Base-by-base conservation (phyloP, 1,140 invertebrate genomes). In the Drosophila murphyi region DNA sequence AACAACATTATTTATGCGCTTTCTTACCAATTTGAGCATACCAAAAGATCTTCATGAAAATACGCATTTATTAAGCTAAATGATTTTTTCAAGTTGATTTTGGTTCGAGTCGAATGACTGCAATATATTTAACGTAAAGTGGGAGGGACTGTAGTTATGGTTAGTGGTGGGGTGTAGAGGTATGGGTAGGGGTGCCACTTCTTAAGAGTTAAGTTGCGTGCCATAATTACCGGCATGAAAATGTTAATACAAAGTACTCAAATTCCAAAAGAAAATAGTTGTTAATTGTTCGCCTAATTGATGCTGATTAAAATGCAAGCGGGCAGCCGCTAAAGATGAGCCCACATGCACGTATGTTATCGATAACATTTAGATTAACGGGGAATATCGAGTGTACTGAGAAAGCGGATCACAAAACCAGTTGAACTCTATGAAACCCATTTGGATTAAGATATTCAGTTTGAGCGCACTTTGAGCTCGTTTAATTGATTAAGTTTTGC, bases 271-370 rank as follows among this genome's bases (percentile, higher is more conserved):
- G 10, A 43, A 43, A 64, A 78, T 41, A 43, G n/a, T 57, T 69
- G 69, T 72, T 83, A 85, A 83, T 83, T 83, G 77, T 70, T 68
- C 28, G 43, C 68, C 82, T 80, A 83, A 83, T 83, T 85, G 59
- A 35, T 31, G 39, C 12, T 39, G 29, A 20, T 57, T 28, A 50
- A 62, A 51, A 54, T 34, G 50, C 7, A 12, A 8, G 34, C 12
- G 20, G 7, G 6, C 12, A 10, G 34, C 2, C 20, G 20, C 50
- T 62, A 62, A 57, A 45, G 67, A 70, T 70, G 67, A 31, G 31
- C 20, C 5, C 10, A 12, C 1, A 6, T 4, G 1, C 20, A 3
- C n/a, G 10, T n/a, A 41, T 37, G 20, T 37, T 37, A 56, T 29
- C 64, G 43, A 57, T 57, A 32, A 45, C 8, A 20, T 20, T 20